Evolutionary conservation across 2,888 invertebrate genomes (phyloP).

Genomic region (Saturnia pavonia): DNA sequence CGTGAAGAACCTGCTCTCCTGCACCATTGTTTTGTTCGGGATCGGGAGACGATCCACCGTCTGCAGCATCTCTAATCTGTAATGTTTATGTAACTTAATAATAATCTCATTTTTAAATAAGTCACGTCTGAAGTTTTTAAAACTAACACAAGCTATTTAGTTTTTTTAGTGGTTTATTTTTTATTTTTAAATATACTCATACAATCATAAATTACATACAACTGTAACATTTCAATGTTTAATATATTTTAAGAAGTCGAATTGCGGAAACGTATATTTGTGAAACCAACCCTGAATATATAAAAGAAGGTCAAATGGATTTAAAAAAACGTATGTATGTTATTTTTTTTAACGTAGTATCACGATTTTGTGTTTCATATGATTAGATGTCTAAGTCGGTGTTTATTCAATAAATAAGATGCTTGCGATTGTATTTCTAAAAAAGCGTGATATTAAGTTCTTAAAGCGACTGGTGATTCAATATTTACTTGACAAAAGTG

Average conservation of each 20-base stretch:
- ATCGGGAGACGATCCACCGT: constrained; percentile 94
- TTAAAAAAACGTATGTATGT: no score
- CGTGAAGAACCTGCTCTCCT: constrained; percentile 94
- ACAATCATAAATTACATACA: not conserved
- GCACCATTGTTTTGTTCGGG: constrained; percentile 94
- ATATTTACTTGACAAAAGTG: no score
- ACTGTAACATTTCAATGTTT: not conserved
- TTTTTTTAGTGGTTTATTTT: no score
- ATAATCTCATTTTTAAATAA: not conserved
- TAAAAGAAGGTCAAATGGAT: not conserved
- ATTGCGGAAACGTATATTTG: not conserved
- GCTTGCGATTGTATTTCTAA: no score
- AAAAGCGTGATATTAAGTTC: no score
- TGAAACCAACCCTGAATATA: not conserved
- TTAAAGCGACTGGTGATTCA: no score
- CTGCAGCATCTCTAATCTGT: constrained; percentile 87
- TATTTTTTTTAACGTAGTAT: no score
- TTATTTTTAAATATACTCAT: not conserved
- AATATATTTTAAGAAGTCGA: not conserved
- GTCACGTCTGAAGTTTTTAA: no score
- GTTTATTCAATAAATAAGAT: no score
- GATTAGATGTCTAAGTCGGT: no score
- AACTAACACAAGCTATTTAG: no score
- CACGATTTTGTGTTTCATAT: no score
- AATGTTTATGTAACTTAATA: constrained; percentile 4